Evolutionary conservation across 64 coral and sea anemone species (phyloP), one percentile per base, ranked within the genome.

Genomic region (Exaiptasia diaphana): DNA sequence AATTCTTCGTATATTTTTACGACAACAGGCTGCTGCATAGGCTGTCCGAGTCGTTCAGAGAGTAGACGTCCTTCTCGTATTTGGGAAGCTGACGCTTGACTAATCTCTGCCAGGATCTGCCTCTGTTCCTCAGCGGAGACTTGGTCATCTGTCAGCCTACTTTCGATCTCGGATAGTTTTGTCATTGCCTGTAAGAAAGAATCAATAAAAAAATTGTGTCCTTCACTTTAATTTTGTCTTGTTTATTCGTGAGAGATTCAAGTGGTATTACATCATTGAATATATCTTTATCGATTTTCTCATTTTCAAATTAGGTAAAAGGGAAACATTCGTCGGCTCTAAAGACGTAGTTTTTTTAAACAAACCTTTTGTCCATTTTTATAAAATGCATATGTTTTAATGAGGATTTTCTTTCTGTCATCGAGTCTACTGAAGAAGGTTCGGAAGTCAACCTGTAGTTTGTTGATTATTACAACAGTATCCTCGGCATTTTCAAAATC

Each of bases 1-100:
- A 99, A 59, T 53, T 99, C 89, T 13, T 99, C 89, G 25, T 93
- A 99, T 67, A 99, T 99, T 50, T 85, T 88, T 11, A 94, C 91
- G 24, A 94, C 79, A 4, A 94, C 89, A 71, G 84, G 95, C 62
- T 85, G 85, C 38, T 88, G 90, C 14, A 67, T 49, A 25, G 41
- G 50, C 15, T 83, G 76, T 75, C 71, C 56, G 41, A 87, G 76
- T 34, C 90, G 90, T 60, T 92, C 89, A 31, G 86, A 83, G 11
- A 99, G 30, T 18, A 99, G 23, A 39, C 75, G 80, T 0, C 95
- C 95, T 74, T 93, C 95, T 12, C 89, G 54, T 4, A 99, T 44
- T 13, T 87, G 85, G 18, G 80, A 72, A 5, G 90, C 85, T 1
- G 95, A 89, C 28, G 89, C 95, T 48, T 88, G 73, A 28, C 80